Percentiles rank a stretch among this genome's conserved stretches.
Conservation (phyloP, 2,888 invertebrate species). For the Ellobium chinense region DNA sequence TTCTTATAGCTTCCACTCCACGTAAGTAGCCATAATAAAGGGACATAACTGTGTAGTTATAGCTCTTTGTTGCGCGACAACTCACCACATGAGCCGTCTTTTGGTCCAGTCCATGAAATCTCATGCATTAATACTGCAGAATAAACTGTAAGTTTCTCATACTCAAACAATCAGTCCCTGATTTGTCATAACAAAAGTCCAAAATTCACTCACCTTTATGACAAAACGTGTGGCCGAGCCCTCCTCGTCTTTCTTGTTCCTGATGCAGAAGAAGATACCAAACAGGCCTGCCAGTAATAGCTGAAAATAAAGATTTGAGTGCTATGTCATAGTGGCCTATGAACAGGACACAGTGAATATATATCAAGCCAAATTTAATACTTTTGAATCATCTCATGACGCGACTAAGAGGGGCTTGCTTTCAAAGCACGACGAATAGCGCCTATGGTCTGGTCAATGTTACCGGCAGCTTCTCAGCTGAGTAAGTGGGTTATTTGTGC, state of each 20-base stretch:
- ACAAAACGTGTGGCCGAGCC: slow-evolving; percentile 19
- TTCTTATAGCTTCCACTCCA: no score
- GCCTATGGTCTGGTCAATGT: background rate
- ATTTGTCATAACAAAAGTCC: no score
- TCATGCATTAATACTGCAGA: no score
- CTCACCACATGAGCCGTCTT: no score
- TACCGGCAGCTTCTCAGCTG: no score
- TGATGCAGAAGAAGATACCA: slow-evolving; percentile 28
- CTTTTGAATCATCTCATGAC: background rate
- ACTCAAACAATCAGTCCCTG: no score
- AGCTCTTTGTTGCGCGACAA: no score
- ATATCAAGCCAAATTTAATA: background rate
- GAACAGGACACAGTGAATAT: background rate
- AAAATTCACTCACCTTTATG: slow-evolving; percentile 33
- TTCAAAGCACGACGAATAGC: background rate
- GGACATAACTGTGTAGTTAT: no score
- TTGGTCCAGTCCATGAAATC: no score
- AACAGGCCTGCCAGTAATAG: slow-evolving; percentile 27
- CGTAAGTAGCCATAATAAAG: no score
- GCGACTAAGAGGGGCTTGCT: background rate
- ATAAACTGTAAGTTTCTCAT: no score
- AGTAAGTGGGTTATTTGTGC: no score
- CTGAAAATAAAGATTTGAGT: background rate
- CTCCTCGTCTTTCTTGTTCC: slow-evolving; percentile 28
- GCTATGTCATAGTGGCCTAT: background rate